Evolutionary conservation across 2,113 vertebrate species (phyloP).

Genomic region (Hystrix cristata): DNA sequence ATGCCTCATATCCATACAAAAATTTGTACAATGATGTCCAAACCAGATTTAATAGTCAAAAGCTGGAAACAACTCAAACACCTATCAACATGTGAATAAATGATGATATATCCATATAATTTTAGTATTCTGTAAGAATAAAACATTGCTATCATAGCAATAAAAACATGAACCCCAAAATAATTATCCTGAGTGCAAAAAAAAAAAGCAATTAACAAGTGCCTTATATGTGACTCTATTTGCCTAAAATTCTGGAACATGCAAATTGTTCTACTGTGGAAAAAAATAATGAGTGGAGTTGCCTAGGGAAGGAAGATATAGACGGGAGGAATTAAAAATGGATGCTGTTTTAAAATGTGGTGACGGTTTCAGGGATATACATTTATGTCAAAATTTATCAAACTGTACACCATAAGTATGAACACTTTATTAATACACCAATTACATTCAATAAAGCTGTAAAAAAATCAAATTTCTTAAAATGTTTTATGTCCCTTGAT

Average conservation of each 20-base stretch:
- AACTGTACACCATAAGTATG: background rate
- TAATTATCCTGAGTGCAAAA: conserved; percentile 7
- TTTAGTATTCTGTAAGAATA: background rate
- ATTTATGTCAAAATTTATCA: conserved; percentile 12
- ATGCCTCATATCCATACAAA: background rate
- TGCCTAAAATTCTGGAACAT: conserved; percentile 30
- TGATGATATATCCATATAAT: background rate
- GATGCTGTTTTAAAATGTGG: background rate
- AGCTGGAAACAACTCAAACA: conserved; percentile 28
- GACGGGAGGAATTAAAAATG: background rate
- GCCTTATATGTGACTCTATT: background rate
- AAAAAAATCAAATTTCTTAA: conserved; percentile 27
- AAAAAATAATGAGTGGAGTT: background rate
- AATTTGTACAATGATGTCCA: background rate
- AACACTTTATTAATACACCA: background rate
- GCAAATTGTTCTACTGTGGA: background rate
- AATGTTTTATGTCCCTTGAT: background rate
- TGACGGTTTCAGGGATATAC: background rate
- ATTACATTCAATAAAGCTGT: background rate
- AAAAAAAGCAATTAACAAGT: background rate
- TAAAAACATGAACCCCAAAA: conserved; percentile 20
- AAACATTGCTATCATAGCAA: background rate
- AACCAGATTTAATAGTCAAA: conserved; percentile 29
- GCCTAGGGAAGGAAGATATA: background rate
- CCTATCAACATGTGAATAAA: background rate